Conservation (phyloP, 2,888 invertebrate species). For the Automeris io region DNA sequence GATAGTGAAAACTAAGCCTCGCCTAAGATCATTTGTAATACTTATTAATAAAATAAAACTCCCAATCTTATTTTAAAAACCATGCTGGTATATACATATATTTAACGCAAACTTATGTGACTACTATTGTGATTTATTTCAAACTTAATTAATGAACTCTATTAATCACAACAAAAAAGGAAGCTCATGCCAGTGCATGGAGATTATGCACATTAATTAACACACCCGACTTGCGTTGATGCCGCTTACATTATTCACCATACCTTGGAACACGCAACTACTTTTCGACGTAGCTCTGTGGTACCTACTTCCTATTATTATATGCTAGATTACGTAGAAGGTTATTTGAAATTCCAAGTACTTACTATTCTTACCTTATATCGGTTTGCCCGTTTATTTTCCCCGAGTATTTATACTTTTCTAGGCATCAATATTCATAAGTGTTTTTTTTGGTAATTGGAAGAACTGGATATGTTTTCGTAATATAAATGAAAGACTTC, state of each 20-base stretch:
- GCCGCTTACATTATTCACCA: slow-evolving; percentile 60
- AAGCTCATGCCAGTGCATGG: slow-evolving; percentile 68
- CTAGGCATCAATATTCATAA: too few species aligned
- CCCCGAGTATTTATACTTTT: too few species aligned
- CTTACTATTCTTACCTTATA: too few species aligned
- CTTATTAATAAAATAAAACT: too few species aligned
- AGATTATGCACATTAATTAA: slow-evolving; percentile 76
- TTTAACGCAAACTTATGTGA: slow-evolving; percentile 14
- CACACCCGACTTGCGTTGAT: slow-evolving; percentile 32
- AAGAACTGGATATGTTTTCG: too few species aligned
- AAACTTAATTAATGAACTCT: slow-evolving; percentile 58
- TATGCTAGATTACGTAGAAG: not conserved
- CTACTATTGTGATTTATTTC: slow-evolving; percentile 23
- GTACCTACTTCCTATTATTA: not conserved
- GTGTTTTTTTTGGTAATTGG: too few species aligned
- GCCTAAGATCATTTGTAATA: too few species aligned
- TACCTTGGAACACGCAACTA: slow-evolving; percentile 35
- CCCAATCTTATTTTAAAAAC: too few species aligned
- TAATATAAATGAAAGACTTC: too few species aligned
- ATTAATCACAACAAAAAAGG: slow-evolving; percentile 74
- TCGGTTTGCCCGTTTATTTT: too few species aligned
- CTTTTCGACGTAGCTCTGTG: not conserved
- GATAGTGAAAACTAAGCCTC: too few species aligned
- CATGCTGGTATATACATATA: too few species aligned
- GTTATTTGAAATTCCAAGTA: slow-evolving; percentile 4